phyloP scores from a whole-genome alignment of 2,888 invertebrate species.

The Drosophila mimica region DNA sequence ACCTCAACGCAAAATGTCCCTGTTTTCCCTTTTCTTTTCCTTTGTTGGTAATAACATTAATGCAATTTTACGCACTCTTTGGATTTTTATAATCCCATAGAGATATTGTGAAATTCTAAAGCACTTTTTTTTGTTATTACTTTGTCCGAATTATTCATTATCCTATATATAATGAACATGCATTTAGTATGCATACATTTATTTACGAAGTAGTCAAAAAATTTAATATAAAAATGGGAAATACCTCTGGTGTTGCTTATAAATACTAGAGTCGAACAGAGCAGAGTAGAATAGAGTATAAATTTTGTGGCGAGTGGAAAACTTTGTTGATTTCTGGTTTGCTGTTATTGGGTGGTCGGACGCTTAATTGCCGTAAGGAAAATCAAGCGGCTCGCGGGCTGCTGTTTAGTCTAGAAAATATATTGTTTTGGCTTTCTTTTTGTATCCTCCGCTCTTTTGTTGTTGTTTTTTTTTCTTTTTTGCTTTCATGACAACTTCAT shows the following conservation, averaged over 20 bases:
- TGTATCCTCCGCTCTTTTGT: slow-evolving; percentile 6
- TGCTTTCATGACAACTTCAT: slow-evolving; percentile 11
- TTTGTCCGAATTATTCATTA: background rate
- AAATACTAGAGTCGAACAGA: background rate
- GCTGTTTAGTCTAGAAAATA: slow-evolving; percentile 9
- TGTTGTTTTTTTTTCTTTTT: slow-evolving; percentile 1
- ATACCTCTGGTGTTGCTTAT: background rate
- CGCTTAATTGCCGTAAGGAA: slow-evolving; percentile 22
- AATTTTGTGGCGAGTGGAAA: background rate
- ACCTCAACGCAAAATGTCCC: slow-evolving; percentile 59
- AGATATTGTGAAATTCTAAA: slow-evolving; percentile 5
- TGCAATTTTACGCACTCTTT: slow-evolving; percentile 72
- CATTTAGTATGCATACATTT: background rate
- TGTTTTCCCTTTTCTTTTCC: slow-evolving; percentile 28
- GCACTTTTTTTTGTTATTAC: background rate
- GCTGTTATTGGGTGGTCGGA: slow-evolving; percentile 2
- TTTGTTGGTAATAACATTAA: slow-evolving; percentile 62
- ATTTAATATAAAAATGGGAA: background rate
- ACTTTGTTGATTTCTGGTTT: background rate
- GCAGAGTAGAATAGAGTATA: slow-evolving; percentile 2
- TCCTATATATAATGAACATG: background rate
- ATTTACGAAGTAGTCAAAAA: background rate
- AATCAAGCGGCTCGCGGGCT: slow-evolving; percentile 28
- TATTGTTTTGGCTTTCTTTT: slow-evolving; percentile 3
- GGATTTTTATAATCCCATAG: slow-evolving; percentile 23